Evolutionary conservation across 2,888 invertebrate species (phyloP), one percentile per base, ranked within the genome.

Genomic region (Hecatera dysodea): DNA sequence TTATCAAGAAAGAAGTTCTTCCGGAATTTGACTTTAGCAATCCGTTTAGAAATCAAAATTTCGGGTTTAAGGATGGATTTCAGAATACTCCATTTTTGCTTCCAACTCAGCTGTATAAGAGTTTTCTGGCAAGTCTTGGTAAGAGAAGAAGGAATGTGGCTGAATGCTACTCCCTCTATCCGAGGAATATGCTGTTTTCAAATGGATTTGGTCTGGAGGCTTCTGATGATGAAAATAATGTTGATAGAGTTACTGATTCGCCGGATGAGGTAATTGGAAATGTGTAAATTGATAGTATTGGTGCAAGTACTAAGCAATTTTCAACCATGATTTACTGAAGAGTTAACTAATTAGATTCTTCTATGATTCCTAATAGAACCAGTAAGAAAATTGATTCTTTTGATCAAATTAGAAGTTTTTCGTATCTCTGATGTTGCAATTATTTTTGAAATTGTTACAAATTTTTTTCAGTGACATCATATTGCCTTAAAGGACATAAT

Each of bases 41-140:
- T 86, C 94, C 95, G 2, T 95, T 96, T 86, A 88, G 95, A 77
- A 94, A 92, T 77, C 95, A 95, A 67, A 94, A 91, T 83, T 82
- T 95, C 24, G 83, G 87, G 0, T 96, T 95, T 62, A 96, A 96
- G 76, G 93, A 95, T 88, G 91, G 93, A 0, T 93, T 94, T 65
- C 93, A 93, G 67, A 93, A 90, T 72, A 75, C 96, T 0, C 96
- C 96, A 22, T 97, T 97, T 86, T 91, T 98, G 64, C 94, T 98
- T 77, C 98, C 98, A 15, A 97, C 98, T 68, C 98, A 98, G 88
- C 95, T 98, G 85, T 98, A 98, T 90, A 98, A 98, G 92, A 98
- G 97, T 86, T 96, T 98, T 77, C 93, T 98, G 88, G 98, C 98
- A 17, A 98, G 96, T 89, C 92, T 96, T 76, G 94, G 94, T 0